Conservation (phyloP, 2,113 vertebrate species). For the Eubucco bourcierii region DNA sequence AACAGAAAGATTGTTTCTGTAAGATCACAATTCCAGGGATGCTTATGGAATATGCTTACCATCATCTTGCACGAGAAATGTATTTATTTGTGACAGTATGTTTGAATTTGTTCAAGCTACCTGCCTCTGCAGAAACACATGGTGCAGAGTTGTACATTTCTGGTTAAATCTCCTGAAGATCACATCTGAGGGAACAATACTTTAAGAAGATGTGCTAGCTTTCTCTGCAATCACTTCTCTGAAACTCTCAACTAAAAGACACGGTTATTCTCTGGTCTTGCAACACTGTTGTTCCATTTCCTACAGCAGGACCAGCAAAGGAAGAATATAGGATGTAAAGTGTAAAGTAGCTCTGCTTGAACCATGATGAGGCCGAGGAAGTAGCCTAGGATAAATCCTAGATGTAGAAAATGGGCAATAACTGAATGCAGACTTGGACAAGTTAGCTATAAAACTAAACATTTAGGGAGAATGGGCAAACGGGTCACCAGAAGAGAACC, state of each 20-base stretch:
- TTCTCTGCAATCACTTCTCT: neutral
- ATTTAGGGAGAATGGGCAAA: neutral
- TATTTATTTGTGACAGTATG: fast-evolving
- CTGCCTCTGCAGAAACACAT: neutral
- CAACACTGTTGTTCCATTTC: neutral
- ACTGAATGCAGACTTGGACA: neutral
- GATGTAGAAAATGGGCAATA: neutral
- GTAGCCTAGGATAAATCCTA: neutral
- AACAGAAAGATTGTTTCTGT: neutral
- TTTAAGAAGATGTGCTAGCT: neutral
- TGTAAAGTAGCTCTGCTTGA: neutral
- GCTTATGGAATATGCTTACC: neutral
- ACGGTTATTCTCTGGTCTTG: neutral
- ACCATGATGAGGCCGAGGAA: neutral
- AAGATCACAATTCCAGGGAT: neutral
- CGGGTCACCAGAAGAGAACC: neutral
- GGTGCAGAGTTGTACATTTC: neutral
- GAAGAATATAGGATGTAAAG: neutral
- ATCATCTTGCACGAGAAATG: neutral
- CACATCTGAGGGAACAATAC: neutral
- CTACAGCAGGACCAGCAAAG: neutral
- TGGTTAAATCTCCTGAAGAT: neutral
- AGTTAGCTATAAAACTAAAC: neutral
- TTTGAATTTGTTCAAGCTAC: neutral
- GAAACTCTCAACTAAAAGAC: neutral